These are phyloP conservation scores for Euleptes europaea DNA, from an alignment of 2,113 vertebrate species.

Conservation along the genomic window DNA sequence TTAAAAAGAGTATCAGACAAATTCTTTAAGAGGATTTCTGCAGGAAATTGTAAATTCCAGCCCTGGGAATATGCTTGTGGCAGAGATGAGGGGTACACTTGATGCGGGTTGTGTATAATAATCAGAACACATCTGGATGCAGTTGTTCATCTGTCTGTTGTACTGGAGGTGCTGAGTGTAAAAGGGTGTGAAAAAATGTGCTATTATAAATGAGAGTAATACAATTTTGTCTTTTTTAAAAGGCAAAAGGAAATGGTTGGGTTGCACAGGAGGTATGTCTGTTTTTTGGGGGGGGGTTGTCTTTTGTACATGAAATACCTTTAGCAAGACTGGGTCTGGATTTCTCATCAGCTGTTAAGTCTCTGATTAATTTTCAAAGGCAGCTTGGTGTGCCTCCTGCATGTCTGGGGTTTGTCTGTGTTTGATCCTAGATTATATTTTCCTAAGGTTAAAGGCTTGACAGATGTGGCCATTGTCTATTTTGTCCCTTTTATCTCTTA, in stretches of 20 bases:
- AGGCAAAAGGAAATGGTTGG: conserved; percentile 5
- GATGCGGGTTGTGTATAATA: not conserved
- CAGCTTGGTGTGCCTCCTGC: conserved; percentile 13
- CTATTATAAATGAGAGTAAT: conserved; percentile 33
- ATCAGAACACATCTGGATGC: not conserved
- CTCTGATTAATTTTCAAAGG: conserved; percentile 45
- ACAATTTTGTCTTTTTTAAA: conserved; percentile 14
- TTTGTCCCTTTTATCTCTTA: conserved; percentile 25
- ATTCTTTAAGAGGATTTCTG: not conserved
- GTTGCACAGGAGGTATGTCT: conserved; percentile 27
- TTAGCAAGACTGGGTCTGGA: conserved; percentile 45
- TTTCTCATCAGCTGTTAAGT: conserved; percentile 62
- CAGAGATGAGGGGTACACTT: not conserved
- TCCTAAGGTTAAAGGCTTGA: conserved; percentile 44
- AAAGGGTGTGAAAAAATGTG: conserved; percentile 39
- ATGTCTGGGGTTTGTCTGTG: conserved; percentile 37
- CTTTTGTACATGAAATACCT: conserved; percentile 19
- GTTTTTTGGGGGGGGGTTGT: conserved; percentile 13
- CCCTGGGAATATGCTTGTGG: not conserved
- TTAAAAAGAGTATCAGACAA: not conserved
- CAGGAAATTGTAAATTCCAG: not conserved
- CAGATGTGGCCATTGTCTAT: conserved; percentile 43
- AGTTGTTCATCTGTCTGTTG: not conserved
- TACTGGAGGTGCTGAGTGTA: not conserved
- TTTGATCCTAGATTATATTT: conserved; percentile 49